A percentile compares a stretch with the other conserved stretches of the same genome.
Evolutionary conservation across 2,797 vertebrate species (phyloP).

Genomic region (Gephyroberyx darwinii): DNA sequence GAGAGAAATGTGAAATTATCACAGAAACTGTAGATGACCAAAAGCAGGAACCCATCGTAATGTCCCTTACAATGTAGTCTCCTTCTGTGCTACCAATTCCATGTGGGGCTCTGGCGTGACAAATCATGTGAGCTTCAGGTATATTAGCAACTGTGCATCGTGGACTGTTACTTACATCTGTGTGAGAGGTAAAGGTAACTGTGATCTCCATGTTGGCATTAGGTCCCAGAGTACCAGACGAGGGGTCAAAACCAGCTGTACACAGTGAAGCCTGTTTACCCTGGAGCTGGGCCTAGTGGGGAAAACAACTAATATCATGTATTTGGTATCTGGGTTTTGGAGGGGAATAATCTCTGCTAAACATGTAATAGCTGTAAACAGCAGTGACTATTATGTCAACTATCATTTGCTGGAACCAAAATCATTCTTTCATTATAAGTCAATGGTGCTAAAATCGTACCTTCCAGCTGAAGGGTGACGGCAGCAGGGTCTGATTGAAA

Average conservation of each 20-base stretch:
- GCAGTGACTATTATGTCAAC: not conserved
- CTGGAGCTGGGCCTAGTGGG: slow-evolving; percentile 71
- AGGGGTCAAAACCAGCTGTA: slow-evolving; percentile 75
- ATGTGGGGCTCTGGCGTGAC: too few species aligned
- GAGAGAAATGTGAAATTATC: too few species aligned
- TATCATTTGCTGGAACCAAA: too few species aligned
- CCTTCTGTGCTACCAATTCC: too few species aligned
- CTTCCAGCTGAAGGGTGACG: slow-evolving; percentile 86
- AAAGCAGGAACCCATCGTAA: too few species aligned
- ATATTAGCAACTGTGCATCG: not conserved
- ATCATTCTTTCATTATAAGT: not conserved
- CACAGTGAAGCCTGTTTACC: slow-evolving; percentile 84
- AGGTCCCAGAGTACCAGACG: slow-evolving; percentile 83
- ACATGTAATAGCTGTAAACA: not conserved
- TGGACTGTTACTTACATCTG: slow-evolving; percentile 73
- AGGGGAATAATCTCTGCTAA: not conserved
- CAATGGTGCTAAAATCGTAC: slow-evolving; percentile 25
- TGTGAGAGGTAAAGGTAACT: slow-evolving; percentile 79
- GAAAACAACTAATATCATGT: not conserved
- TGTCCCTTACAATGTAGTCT: too few species aligned
- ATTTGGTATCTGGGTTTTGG: not conserved
- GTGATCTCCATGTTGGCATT: slow-evolving; percentile 81
- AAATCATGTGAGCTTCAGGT: not conserved
- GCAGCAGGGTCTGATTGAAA: slow-evolving; percentile 89
- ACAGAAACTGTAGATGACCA: too few species aligned